Conservation (phyloP, 23 tunicate genomes). For the Aplidium turbinatum region DNA sequence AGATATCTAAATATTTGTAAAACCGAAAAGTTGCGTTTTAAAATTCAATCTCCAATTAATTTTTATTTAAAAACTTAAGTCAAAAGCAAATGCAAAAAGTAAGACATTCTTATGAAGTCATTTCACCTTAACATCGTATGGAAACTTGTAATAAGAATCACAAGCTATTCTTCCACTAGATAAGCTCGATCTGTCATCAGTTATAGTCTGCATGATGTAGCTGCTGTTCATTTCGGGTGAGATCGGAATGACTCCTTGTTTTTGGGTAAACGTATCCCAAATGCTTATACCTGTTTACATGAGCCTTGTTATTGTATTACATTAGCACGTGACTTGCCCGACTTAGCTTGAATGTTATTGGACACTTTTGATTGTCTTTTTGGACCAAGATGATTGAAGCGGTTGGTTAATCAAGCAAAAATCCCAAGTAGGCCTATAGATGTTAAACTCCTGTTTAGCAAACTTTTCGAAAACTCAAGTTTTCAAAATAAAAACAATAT, state of each 20-base stretch:
- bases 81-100: not conserved
- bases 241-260: conserved; percentile 38
- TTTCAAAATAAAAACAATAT: too few relatives aligned
- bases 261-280: conserved; percentile 75
- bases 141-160: conserved; percentile 65
- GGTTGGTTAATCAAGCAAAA: too few relatives aligned
- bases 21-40: too few relatives aligned
- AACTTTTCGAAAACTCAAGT: not conserved
- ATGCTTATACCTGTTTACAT: conserved; percentile 58
- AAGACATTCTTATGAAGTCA: not conserved
- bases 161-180: conserved; percentile 62
- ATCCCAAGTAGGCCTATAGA: not conserved
- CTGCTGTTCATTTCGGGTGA: conserved; percentile 23
- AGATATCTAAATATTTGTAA: too few relatives aligned
- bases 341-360: too few relatives aligned
- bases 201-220: conserved; percentile 51
- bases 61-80: not conserved
- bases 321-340: too few relatives aligned
- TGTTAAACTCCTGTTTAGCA: not conserved
- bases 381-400: too few relatives aligned
- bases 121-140: conserved; percentile 62
- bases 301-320: too few relatives aligned
- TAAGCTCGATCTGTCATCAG: conserved; percentile 53
- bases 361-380: too few relatives aligned
- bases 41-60: too few relatives aligned